Evolutionary conservation across 2,888 invertebrate genomes (phyloP).

Genomic region (Cryptocephalus primarius): DNA sequence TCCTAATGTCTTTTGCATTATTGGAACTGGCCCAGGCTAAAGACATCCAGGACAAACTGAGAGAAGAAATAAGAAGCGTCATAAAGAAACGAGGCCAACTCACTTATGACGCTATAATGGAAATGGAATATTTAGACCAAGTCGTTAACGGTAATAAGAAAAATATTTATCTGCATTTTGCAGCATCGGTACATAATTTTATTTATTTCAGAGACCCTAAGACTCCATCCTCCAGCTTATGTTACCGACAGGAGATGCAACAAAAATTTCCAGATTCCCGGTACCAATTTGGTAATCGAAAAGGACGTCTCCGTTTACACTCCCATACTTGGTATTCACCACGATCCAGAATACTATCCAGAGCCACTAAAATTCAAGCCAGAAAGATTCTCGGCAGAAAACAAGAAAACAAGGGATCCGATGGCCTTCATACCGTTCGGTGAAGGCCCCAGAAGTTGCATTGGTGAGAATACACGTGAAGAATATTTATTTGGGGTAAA

Average conservation of each 20-base stretch:
- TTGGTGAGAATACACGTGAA: no score
- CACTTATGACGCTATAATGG: constrained; percentile 15
- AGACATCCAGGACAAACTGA: constrained; percentile 14
- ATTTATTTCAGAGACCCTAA: no score
- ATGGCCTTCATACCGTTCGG: constrained; percentile 11
- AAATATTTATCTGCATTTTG: no score
- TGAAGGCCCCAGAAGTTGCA: constrained; percentile 10
- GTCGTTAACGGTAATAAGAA: constrained; percentile 16
- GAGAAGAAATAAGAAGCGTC: constrained; percentile 14
- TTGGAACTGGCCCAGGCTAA: constrained; percentile 16
- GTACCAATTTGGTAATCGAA: constrained; percentile 6
- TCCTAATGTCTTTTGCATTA: constrained; percentile 17
- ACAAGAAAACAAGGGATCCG: constrained; percentile 2
- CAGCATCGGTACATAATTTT: no score
- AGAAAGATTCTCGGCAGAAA: constrained; percentile 10
- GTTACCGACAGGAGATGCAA: constrained; percentile 4
- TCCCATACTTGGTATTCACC: constrained; percentile 7
- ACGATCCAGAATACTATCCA: constrained; percentile 9
- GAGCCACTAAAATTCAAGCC: constrained; percentile 12
- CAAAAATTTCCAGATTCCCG: constrained; percentile 10
- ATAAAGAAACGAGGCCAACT: constrained; percentile 12
- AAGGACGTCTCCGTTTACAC: constrained; percentile 6
- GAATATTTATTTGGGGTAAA: no score
- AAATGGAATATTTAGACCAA: constrained; percentile 17
- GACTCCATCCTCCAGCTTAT: no score